These are phyloP conservation scores for Parapristionchus giblindavisi DNA, from an alignment of 2,888 invertebrate genomes.

Conservation along the genomic window DNA sequence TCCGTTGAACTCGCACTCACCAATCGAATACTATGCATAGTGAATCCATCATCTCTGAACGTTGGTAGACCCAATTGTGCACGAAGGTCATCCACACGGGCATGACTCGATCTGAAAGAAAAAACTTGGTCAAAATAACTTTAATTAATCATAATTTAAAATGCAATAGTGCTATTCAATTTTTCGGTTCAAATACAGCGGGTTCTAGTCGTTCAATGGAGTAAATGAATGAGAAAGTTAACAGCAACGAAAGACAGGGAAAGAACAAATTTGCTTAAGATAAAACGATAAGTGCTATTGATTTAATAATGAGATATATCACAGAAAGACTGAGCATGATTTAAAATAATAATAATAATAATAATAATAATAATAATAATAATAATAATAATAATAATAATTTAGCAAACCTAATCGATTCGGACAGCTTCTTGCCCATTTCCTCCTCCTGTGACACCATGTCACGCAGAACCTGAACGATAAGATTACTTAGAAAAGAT, in stretches of 20 bases:
- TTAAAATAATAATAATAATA: too few relatives aligned
- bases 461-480: constrained; percentile 6
- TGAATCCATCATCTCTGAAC: constrained; percentile 10
- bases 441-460: constrained; percentile 32
- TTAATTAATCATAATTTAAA: not conserved
- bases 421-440: constrained; percentile 21
- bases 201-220: too few relatives aligned
- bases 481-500: too few relatives aligned
- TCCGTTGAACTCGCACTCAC: not conserved
- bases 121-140: not conserved
- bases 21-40: constrained; percentile 26
- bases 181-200: too few relatives aligned
- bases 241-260: too few relatives aligned
- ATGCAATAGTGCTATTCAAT: too few relatives aligned
- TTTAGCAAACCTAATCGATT: constrained; percentile 14
- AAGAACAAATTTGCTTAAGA: too few relatives aligned
- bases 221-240: too few relatives aligned
- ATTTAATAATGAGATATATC: too few relatives aligned
- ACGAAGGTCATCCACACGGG: constrained; percentile 13
- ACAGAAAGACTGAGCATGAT: too few relatives aligned
- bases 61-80: constrained; percentile 9
- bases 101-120: not conserved
- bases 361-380: not conserved
- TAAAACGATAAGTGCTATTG: too few relatives aligned
- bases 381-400: not conserved